Conservation (phyloP, 2,797 vertebrate genomes). For the Rhynchotus rufescens region DNA sequence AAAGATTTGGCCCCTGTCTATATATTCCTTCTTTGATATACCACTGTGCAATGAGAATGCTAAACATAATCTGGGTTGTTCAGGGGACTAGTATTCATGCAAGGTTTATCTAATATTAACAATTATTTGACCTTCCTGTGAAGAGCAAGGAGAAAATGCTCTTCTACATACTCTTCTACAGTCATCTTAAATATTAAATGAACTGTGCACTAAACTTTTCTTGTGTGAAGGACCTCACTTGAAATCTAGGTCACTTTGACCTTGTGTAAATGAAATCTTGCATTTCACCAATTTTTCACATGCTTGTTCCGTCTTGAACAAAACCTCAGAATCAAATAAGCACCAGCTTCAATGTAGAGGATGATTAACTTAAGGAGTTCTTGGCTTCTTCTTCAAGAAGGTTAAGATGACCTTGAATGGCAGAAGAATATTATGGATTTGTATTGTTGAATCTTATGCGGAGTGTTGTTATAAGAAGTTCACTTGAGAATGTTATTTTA, state of each 20-base stretch:
- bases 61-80: slow-evolving; percentile 38
- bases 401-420: slow-evolving; percentile 80
- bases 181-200: slow-evolving; percentile 66
- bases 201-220: slow-evolving; percentile 69
- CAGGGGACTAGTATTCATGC: slow-evolving; percentile 29
- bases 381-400: slow-evolving; percentile 79
- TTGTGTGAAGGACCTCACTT: slow-evolving; percentile 68
- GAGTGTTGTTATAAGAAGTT: slow-evolving; percentile 49
- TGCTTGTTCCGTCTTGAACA: slow-evolving; percentile 74
- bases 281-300: slow-evolving; percentile 78
- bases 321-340: slow-evolving; percentile 78
- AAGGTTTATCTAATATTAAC: slow-evolving; percentile 60
- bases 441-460: slow-evolving; percentile 64
- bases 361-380: slow-evolving; percentile 84
- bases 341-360: slow-evolving; percentile 73
- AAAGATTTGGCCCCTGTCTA: not conserved
- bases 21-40: not conserved
- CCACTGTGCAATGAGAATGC: slow-evolving; percentile 8
- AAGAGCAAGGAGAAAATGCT: slow-evolving; percentile 61
- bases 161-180: slow-evolving; percentile 63
- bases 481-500: slow-evolving; percentile 35
- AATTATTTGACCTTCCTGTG: slow-evolving; percentile 63
- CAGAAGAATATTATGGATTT: slow-evolving; percentile 73
- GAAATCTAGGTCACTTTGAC: slow-evolving; percentile 82
- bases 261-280: slow-evolving; percentile 80